phyloP scores from a whole-genome alignment of 2,797 vertebrate species.

The Sylvia borin region DNA sequence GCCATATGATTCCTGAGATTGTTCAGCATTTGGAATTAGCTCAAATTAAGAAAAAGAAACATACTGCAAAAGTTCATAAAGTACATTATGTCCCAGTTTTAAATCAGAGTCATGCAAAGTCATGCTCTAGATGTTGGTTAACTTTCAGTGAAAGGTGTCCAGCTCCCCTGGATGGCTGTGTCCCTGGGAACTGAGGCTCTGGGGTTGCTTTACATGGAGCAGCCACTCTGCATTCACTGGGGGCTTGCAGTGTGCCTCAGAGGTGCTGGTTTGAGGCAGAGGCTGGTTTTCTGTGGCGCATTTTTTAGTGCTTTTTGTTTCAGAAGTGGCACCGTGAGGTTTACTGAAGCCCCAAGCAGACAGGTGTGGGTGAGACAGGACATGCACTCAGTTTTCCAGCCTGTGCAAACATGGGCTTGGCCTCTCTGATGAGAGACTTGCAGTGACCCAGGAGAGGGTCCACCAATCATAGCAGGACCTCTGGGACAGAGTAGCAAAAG shows the following conservation, averaged over 20 bases:
- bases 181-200: not conserved
- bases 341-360: not conserved
- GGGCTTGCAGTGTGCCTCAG: not conserved
- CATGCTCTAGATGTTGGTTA: not conserved
- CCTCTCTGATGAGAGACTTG: not conserved
- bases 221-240: not conserved
- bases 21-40: not conserved
- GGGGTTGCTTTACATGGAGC: not conserved
- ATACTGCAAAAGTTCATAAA: not conserved
- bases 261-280: not conserved
- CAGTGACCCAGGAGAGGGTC: not conserved
- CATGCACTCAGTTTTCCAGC: not conserved
- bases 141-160: not conserved
- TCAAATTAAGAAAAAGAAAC: not conserved
- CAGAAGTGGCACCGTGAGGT: not conserved
- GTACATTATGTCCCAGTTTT: not conserved
- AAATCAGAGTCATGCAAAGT: not conserved
- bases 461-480: not conserved
- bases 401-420: not conserved
- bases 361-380: not conserved
- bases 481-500: not conserved
- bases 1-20: not conserved
- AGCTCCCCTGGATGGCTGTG: not conserved
- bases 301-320: not conserved
- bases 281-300: not conserved